Conservation (phyloP, 1,140 invertebrate species). For the Drosophila sproati region DNA sequence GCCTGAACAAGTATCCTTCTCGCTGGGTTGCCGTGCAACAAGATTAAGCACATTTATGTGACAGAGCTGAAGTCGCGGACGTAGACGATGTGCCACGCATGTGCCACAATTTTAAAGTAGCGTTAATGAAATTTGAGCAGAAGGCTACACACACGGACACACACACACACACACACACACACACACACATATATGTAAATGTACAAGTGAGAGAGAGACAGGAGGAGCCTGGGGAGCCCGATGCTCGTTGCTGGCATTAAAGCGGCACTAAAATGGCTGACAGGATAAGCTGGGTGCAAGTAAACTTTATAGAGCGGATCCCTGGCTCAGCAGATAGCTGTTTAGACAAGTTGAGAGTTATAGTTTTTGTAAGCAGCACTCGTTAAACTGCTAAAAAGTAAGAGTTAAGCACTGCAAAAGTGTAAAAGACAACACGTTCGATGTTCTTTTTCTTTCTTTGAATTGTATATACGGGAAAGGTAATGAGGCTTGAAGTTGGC, state of each 20-base stretch:
- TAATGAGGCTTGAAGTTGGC: neutral
- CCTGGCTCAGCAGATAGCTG: slow-evolving; percentile 36
- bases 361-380: slow-evolving; percentile 30
- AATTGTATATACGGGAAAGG: neutral
- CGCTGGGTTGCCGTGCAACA: slow-evolving; percentile 54
- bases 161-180: neutral
- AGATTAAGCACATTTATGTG: slow-evolving; percentile 77
- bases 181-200: neutral
- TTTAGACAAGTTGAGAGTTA: slow-evolving; percentile 47
- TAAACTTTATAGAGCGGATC: slow-evolving; percentile 46
- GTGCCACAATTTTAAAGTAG: slow-evolving; percentile 78
- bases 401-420: slow-evolving; percentile 6
- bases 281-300: slow-evolving; percentile 32
- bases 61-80: slow-evolving; percentile 48
- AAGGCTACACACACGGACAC: slow-evolving; percentile 25
- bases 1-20: slow-evolving; percentile 1
- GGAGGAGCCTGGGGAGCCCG: neutral
- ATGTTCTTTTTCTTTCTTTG: neutral
- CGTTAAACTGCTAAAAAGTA: slow-evolving; percentile 42
- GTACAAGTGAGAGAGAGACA: neutral
- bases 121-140: slow-evolving; percentile 73
- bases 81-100: slow-evolving; percentile 52
- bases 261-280: slow-evolving; percentile 37
- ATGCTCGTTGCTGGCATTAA: neutral
- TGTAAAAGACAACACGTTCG: neutral